phyloP scores from a whole-genome alignment of 2,113 vertebrate genomes.

The human region DNA sequence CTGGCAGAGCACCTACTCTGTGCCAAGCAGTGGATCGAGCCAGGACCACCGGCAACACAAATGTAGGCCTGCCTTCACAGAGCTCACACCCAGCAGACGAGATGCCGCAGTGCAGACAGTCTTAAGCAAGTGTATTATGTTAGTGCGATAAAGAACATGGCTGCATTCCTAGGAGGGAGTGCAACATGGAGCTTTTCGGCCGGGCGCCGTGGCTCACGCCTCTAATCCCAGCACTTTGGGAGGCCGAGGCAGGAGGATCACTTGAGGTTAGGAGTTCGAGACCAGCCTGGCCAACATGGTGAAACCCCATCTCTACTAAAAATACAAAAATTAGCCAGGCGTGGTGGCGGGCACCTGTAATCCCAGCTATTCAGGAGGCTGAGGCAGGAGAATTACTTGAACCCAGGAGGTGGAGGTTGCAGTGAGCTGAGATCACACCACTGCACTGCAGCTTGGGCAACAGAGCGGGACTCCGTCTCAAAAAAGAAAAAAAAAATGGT shows the following conservation, averaged over 20 bases:
- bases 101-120: rapidly evolving
- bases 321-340: neutral
- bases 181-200: neutral
- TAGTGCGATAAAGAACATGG: neutral
- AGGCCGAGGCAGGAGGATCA: neutral
- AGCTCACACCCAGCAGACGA: neutral
- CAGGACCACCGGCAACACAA: no score
- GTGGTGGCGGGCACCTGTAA: neutral
- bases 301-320: neutral
- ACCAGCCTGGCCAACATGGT: neutral
- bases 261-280: neutral
- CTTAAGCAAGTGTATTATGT: neutral
- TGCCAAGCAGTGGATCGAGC: neutral
- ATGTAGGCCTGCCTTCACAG: neutral
- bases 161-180: neutral
- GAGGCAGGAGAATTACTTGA: neutral
- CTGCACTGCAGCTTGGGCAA: neutral
- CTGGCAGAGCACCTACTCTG: neutral
- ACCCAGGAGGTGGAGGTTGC: neutral
- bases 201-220: neutral
- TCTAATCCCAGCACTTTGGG: neutral
- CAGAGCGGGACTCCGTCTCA: neutral
- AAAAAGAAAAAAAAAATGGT: neutral
- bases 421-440: neutral
- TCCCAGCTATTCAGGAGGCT: neutral